Percentiles rank a stretch among this genome's conserved stretches.
Evolutionary conservation across 1,140 invertebrate species (phyloP).

Genomic region (Parapsyche elsis): DNA sequence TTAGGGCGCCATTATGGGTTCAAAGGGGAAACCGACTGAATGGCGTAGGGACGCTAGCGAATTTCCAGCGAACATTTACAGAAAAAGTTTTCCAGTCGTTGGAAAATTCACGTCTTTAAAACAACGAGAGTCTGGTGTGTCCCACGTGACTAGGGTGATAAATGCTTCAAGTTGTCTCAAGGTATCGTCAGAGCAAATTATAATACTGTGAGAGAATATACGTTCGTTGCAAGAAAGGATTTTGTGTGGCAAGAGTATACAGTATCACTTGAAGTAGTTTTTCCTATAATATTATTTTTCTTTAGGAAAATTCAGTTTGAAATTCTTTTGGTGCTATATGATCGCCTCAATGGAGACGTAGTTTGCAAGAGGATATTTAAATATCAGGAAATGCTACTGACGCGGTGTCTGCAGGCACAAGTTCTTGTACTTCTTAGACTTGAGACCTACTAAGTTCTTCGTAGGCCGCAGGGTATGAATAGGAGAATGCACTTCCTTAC

Average conservation of each 20-base stretch:
- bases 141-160: slow-evolving; percentile 37
- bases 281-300: too few species aligned
- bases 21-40: neutral
- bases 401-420: neutral
- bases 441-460: neutral
- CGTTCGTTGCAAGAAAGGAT: neutral
- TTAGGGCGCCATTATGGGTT: neutral
- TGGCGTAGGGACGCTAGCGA: neutral
- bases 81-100: slow-evolving; percentile 23
- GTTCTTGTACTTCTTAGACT: neutral
- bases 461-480: slow-evolving; percentile 8
- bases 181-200: slow-evolving; percentile 31
- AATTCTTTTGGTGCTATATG: too few species aligned
- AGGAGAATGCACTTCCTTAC: neutral
- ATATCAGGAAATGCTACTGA: neutral
- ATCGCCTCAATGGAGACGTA: too few species aligned
- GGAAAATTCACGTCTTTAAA: slow-evolving; percentile 5
- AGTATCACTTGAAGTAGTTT: too few species aligned
- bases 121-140: slow-evolving; percentile 27
- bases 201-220: slow-evolving; percentile 2
- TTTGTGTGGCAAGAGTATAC: too few species aligned
- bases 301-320: too few species aligned
- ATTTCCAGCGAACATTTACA: slow-evolving; percentile 41
- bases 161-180: slow-evolving; percentile 35
- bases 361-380: neutral